Evolutionary conservation across 92 coral and sea anemone genomes (phyloP).

Genomic region (Paramuricea clavata): DNA sequence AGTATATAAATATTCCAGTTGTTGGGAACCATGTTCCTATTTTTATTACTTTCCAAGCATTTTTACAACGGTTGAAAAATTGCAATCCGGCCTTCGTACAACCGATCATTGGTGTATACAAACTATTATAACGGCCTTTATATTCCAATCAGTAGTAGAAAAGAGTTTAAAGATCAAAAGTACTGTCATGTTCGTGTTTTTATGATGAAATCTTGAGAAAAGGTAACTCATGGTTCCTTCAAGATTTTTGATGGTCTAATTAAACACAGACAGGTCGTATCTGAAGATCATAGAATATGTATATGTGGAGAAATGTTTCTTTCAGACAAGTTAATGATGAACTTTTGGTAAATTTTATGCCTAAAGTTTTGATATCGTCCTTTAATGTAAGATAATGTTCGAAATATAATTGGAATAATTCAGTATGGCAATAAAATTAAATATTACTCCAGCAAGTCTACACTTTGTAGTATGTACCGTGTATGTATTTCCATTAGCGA

Average conservation of each 20-base stretch:
- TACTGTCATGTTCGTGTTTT: slow-evolving; percentile 6
- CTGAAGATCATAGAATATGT: neutral
- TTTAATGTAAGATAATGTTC: slow-evolving; percentile 25
- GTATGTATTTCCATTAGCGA: no score
- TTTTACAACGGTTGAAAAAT: no score
- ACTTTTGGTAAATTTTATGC: slow-evolving; percentile 28
- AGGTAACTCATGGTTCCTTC: neutral
- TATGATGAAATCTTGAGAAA: slow-evolving; percentile 36
- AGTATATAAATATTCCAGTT: no score
- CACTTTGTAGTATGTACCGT: no score
- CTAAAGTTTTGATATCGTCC: slow-evolving; percentile 18
- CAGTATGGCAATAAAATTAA: no score
- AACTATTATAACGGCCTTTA: neutral
- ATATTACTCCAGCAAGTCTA: no score
- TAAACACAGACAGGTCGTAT: neutral
- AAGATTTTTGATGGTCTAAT: slow-evolving; percentile 31
- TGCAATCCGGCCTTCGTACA: no score
- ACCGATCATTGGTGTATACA: neutral
- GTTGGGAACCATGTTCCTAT: no score
- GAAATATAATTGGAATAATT: no score
- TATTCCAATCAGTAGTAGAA: neutral
- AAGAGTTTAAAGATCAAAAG: neutral
- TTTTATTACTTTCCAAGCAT: no score
- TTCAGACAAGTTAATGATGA: slow-evolving; percentile 22
- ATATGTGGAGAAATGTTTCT: neutral